Conservation (phyloP, 2,113 vertebrate genomes). For the Dicrurus megarhynchus region DNA sequence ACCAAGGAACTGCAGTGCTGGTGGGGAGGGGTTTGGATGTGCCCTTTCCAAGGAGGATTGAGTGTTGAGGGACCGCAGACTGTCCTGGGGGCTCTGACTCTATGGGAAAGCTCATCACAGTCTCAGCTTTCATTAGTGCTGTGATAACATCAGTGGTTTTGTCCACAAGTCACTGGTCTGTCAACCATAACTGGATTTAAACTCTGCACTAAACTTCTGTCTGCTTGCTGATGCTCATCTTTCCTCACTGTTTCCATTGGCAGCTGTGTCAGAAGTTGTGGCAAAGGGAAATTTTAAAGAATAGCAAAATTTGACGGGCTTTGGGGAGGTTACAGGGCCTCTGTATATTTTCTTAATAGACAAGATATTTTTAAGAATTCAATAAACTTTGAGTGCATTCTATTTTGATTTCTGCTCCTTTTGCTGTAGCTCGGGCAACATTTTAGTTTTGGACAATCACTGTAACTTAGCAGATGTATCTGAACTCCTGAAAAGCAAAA, state of each 20-base stretch:
- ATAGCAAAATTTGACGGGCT: neutral
- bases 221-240: neutral
- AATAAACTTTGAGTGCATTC: neutral
- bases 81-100: neutral
- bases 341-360: neutral
- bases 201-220: neutral
- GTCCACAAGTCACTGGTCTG: neutral
- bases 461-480: neutral
- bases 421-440: neutral
- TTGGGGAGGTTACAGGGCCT: neutral
- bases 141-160: neutral
- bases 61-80: neutral
- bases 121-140: neutral
- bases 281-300: neutral
- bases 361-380: neutral
- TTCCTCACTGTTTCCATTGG: neutral
- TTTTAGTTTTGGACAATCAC: neutral
- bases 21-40: neutral
- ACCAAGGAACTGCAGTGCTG: neutral
- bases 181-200: neutral
- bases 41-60: neutral
- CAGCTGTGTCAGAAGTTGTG: neutral
- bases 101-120: neutral
- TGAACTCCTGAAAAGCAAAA: neutral
- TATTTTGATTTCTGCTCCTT: neutral